These are phyloP conservation scores for Onthophagus taurus DNA, from an alignment of 1,140 invertebrate genomes.

Conservation along the genomic window DNA sequence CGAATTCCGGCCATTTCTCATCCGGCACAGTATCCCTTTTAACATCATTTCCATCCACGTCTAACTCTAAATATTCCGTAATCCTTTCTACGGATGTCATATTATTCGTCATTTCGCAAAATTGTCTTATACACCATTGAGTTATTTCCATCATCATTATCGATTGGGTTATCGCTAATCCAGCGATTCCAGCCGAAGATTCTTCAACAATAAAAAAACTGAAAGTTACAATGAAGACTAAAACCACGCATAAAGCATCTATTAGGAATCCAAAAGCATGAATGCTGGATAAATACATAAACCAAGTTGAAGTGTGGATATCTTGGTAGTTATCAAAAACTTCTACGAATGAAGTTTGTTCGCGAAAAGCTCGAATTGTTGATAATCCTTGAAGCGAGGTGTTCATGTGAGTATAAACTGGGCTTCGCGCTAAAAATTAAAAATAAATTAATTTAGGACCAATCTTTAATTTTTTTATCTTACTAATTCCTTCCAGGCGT, in stretches of 20 bases:
- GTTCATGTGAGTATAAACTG: constrained; percentile 65
- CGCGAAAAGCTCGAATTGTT: constrained; percentile 61
- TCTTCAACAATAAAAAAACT: constrained; percentile 42
- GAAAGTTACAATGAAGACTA: constrained; percentile 45
- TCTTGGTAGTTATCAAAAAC: constrained; percentile 54
- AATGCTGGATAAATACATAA: constrained; percentile 54
- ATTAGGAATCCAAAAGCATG: constrained; percentile 48
- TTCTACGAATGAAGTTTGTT: constrained; percentile 55
- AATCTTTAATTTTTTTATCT: too few relatives aligned
- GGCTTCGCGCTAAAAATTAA: constrained; percentile 44
- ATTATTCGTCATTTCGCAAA: constrained; percentile 68
- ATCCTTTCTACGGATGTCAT: constrained; percentile 74
- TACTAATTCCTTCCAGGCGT: constrained; percentile 80
- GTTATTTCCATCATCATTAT: constrained; percentile 69
- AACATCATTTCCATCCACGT: constrained; percentile 35
- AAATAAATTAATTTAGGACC: constrained; percentile 1
- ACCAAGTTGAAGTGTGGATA: constrained; percentile 53
- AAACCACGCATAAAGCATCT: constrained; percentile 60
- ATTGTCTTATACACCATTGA: constrained; percentile 74
- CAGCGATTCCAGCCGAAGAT: constrained; percentile 57
- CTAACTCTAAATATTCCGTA: constrained; percentile 58
- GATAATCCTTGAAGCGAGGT: constrained; percentile 32
- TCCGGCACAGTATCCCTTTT: constrained; percentile 51
- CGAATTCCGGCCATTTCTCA: constrained; percentile 58
- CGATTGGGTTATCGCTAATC: constrained; percentile 67